Evolutionary conservation across 2,888 invertebrate genomes (phyloP).

Genomic region (Muscina levida): DNA sequence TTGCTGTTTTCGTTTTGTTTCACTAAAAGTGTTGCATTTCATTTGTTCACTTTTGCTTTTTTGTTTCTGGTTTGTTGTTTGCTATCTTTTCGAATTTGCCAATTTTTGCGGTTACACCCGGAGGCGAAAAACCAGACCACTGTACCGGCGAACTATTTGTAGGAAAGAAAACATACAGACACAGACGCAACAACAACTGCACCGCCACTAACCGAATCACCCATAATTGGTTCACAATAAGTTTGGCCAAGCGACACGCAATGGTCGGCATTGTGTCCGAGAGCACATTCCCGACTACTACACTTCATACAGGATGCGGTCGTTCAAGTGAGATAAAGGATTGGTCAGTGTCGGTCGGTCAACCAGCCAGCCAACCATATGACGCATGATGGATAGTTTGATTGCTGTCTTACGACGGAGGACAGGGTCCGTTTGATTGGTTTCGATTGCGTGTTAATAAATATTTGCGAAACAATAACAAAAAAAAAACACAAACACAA

Average conservation of each 20-base stretch:
- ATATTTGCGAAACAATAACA: neutral
- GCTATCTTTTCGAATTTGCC: conserved; percentile 8
- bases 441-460: conserved; percentile 6
- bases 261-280: neutral
- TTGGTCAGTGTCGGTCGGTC: neutral
- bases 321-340: neutral
- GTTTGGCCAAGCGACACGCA: conserved; percentile 17
- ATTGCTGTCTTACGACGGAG: neutral
- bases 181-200: neutral
- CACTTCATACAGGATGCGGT: conserved; percentile 15
- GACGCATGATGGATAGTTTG: conserved; percentile 28
- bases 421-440: neutral
- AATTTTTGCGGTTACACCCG: conserved; percentile 21
- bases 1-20: neutral
- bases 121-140: conserved; percentile 13
- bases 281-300: too few species aligned
- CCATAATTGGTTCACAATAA: conserved; percentile 36
- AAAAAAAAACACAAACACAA: neutral
- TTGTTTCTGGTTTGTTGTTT: conserved; percentile 5
- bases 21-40: conserved; percentile 26
- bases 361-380: conserved; percentile 16
- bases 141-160: conserved; percentile 10
- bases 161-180: too few species aligned
- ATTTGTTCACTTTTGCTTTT: conserved; percentile 24
- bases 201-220: neutral